Evolutionary conservation across 2,113 vertebrate species (phyloP).

Genomic region (Pteronura brasiliensis): DNA sequence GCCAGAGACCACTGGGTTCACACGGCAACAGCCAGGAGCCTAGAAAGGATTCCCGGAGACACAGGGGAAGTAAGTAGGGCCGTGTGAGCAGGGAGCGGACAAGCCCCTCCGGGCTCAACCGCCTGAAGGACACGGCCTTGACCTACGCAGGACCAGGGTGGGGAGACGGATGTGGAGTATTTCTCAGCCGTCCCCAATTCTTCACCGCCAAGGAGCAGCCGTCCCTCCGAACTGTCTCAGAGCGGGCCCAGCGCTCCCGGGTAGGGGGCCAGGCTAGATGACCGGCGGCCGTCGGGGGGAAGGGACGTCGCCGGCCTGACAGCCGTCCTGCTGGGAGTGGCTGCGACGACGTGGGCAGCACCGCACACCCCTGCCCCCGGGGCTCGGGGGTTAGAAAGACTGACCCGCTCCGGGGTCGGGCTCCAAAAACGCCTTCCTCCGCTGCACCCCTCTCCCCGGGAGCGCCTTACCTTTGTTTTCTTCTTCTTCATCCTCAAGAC

Average conservation of each 20-base stretch:
- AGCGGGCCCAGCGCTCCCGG: accelerated
- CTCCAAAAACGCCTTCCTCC: neutral
- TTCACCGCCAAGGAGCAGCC: neutral
- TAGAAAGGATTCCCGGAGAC: accelerated
- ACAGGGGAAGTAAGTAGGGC: accelerated
- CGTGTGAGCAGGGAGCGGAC: accelerated
- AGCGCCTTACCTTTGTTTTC: conserved; percentile 94
- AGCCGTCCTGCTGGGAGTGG: neutral
- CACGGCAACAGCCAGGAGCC: neutral
- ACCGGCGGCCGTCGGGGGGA: neutral
- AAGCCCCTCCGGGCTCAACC: neutral
- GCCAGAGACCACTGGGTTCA: neutral
- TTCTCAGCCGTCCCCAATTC: too few relatives aligned
- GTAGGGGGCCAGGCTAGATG: neutral
- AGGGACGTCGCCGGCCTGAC: neutral
- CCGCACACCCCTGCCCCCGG: accelerated
- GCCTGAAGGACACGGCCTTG: accelerated
- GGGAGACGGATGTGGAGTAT: neutral
- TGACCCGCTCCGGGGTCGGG: neutral
- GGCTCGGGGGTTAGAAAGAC: neutral
- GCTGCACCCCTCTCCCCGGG: accelerated
- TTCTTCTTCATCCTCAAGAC: conserved; percentile 99
- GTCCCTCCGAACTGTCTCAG: neutral
- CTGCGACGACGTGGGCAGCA: neutral
- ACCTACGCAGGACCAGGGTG: accelerated